phyloP scores from a whole-genome alignment of 2,113 vertebrate genomes.

The Phylloscopus trochilus region DNA sequence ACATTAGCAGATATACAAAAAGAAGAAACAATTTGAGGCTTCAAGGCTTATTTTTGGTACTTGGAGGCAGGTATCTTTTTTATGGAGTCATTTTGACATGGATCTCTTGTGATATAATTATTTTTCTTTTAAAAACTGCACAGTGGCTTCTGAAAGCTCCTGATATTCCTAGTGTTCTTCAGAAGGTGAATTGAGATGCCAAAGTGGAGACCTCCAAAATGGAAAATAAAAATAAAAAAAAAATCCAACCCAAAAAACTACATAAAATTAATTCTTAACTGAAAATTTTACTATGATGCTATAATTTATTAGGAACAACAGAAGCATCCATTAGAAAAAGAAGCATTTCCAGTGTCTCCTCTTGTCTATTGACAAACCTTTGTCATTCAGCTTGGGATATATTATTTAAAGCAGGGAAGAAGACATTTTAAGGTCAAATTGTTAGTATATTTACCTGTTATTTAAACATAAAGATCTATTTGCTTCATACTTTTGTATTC shows the following conservation, averaged over 20 bases:
- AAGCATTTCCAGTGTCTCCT: not conserved
- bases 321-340: not conserved
- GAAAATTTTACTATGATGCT: not conserved
- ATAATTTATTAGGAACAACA: not conserved
- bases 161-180: not conserved
- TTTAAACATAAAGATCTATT: not conserved
- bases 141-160: not conserved
- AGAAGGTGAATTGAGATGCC: not conserved
- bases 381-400: not conserved
- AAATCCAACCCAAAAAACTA: not conserved
- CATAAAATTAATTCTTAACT: not conserved
- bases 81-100: not conserved
- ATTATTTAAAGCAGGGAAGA: not conserved
- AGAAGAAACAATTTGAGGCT: not conserved
- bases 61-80: not conserved
- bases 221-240: not conserved
- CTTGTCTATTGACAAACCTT: not conserved
- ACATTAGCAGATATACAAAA: not conserved
- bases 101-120: not conserved
- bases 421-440: not conserved
- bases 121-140: not conserved
- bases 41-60: not conserved
- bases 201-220: not conserved
- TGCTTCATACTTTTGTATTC: not conserved
- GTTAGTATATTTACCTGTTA: not conserved